Evolutionary conservation across 2,113 vertebrate species (phyloP), one percentile per base, ranked within the genome.

Genomic region (Cryptoleucopteryx plumbea): DNA sequence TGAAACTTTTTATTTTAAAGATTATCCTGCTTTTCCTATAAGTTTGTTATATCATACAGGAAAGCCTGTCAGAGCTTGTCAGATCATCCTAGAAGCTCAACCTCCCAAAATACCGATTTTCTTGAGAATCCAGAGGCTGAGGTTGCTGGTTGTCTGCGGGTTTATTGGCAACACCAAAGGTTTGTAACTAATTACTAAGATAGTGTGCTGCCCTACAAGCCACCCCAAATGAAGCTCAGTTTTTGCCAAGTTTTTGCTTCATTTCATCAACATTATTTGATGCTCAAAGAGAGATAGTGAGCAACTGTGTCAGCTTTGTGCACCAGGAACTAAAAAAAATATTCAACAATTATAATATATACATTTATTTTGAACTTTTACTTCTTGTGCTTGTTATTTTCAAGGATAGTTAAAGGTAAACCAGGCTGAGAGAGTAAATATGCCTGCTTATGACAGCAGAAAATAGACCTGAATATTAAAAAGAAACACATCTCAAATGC

Each of bases 391-490:
- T 80, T 83, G 40, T 47, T 90, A 83, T 83, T 95, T 93, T 86
- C 75, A 78, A 88, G 45, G 50, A 83, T 47, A 72, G 47, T 40
- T 84, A 86, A 83, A 74, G 29, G 65, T 55, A 92, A 78, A 80
- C 16, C 32, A 92, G 13, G 50, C 48, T 59, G 67, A 94, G 19
- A 67, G 19, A 85, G 55, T 61, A 88, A 90, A 85, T 75, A 86
- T 13, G 71, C 48, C 75, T 85, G 70, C 63, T 83, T 93, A 86
- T 62, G 71, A 71, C 59, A 88, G 95, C 59, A 96, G 79, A 94
- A 96, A 94, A 95, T 62, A 95, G 67, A 88, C 38, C 29, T 65
- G 78, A 93, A 90, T 97, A 94, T 90, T 91, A 95, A 96, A 89
- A 91, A 83, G 72, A 94, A 87, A 53, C 48, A 87, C 53, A 62